phyloP scores from a whole-genome alignment of 2,113 vertebrate genomes.

The Hippoglossus stenolepis region DNA sequence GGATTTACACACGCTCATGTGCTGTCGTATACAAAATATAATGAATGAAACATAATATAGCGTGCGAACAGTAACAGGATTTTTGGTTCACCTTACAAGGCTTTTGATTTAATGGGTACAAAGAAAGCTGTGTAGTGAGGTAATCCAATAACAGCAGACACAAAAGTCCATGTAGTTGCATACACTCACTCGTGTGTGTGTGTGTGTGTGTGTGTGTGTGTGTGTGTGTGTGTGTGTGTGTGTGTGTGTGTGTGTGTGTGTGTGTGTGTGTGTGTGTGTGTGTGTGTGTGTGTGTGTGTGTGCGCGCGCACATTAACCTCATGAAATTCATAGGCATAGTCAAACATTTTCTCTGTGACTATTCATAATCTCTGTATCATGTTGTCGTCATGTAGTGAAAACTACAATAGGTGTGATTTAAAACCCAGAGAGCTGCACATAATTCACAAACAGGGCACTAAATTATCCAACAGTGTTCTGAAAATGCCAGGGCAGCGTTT shows the following conservation, averaged over 20 bases:
- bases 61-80: not conserved
- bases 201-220: too few species aligned
- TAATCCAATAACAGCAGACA: not conserved
- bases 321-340: not conserved
- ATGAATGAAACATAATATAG: not conserved
- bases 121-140: not conserved
- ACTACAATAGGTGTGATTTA: conserved; percentile 16
- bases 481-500: conserved; percentile 69
- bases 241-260: too few species aligned
- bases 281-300: too few species aligned
- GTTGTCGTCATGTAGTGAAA: conserved; percentile 6
- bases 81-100: not conserved
- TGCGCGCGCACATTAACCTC: too few species aligned
- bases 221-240: too few species aligned
- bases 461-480: conserved; percentile 51
- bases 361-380: conserved; percentile 23
- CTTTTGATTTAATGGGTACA: not conserved
- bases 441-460: conserved; percentile 52
- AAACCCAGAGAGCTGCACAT: conserved; percentile 38
- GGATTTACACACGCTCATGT: conserved; percentile 1
- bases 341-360: conserved; percentile 1
- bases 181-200: too few species aligned
- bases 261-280: too few species aligned
- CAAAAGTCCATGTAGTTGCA: not conserved
- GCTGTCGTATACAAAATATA: conserved; percentile 27